Base-by-base conservation (phyloP, 30 jellyfish, hydroid and myxozoan genomes). In the Haliclystus octoradiatus region DNA sequence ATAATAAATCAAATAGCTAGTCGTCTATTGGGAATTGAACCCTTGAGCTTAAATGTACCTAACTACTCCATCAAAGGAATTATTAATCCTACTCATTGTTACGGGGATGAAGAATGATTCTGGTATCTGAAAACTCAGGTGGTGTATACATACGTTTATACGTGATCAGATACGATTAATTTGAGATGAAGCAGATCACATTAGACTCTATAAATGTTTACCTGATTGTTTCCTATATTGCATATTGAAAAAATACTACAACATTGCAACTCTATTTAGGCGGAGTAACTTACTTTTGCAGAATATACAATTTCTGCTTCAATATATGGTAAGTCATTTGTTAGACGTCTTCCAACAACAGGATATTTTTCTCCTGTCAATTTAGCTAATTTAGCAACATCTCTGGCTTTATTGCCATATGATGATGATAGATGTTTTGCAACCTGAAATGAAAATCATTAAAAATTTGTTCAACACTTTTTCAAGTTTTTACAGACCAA, bases 301-400 rank as follows among this genome's bases (percentile, higher is more conserved):
- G 86, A 75, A 64, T 92, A 79, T 14, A 40, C 67, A 51, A 92
- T 65, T 69, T 92, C 99, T 0, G 94, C 96, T 73, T 92, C 96
- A 26, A 84, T 92, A 50, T 70, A 82, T 0, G 99, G 99, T 27
- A 72, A 84, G 13, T 79, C 88, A 34, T 71, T 76, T 2, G 57
- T 82, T 33, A 92, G 31, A 32, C 95, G 64, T 62, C 61, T 66
- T n/a, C 95, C 95, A 35, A 85, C 84, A 57, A 85, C 93, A 1
- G 94, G 92, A 79, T 84, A 75, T 22, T 81, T 35, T 13, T 81
- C 70, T 26, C 92, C 92, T 1, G 92, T 72, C 66, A 73, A 3
- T 33, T 70, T 68, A 13, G 95, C 93, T 25, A 78, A 71, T 30
- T 84, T 71, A 9, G 92, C 94, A n/a, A 92, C 92, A 32, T 84